These are phyloP conservation scores for Ophiodon elongatus DNA, from an alignment of 2,113 vertebrate species.

Conservation along the genomic window DNA sequence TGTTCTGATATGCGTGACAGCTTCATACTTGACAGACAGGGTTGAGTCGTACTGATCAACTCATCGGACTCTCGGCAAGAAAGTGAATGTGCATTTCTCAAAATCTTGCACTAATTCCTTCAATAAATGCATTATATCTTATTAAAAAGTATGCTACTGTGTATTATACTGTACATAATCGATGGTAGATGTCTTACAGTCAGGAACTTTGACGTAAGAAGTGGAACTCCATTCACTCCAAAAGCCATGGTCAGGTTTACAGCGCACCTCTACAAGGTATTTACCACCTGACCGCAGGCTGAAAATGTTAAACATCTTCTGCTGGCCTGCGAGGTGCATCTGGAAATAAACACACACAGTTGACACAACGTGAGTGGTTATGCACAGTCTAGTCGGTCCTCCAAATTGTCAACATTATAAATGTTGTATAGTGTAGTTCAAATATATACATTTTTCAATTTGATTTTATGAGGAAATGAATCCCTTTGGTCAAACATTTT, in stretches of 20 bases:
- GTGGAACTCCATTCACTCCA: slow-evolving; percentile 87
- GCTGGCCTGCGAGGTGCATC: slow-evolving; percentile 88
- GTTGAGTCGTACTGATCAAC: not conserved
- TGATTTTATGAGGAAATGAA: not conserved
- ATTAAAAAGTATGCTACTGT: not conserved
- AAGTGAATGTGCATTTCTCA: not conserved
- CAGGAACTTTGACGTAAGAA: slow-evolving; percentile 74
- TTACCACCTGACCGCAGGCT: slow-evolving; percentile 87
- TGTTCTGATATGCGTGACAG: too few relatives aligned
- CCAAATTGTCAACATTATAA: not conserved
- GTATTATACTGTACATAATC: not conserved
- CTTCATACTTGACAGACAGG: not conserved
- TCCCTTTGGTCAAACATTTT: not conserved
- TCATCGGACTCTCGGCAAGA: not conserved
- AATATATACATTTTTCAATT: too few relatives aligned
- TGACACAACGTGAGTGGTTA: not conserved
- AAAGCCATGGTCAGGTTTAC: slow-evolving; percentile 89
- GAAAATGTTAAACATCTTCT: slow-evolving; percentile 90
- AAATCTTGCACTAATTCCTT: not conserved
- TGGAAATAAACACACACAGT: slow-evolving; percentile 66
- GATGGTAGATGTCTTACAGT: slow-evolving; percentile 76
- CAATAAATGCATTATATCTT: not conserved
- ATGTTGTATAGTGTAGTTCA: not conserved
- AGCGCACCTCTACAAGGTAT: slow-evolving; percentile 91
- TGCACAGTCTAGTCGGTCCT: not conserved